phyloP scores from a whole-genome alignment of 2,888 invertebrate species.

The Cephus rjabovi region DNA sequence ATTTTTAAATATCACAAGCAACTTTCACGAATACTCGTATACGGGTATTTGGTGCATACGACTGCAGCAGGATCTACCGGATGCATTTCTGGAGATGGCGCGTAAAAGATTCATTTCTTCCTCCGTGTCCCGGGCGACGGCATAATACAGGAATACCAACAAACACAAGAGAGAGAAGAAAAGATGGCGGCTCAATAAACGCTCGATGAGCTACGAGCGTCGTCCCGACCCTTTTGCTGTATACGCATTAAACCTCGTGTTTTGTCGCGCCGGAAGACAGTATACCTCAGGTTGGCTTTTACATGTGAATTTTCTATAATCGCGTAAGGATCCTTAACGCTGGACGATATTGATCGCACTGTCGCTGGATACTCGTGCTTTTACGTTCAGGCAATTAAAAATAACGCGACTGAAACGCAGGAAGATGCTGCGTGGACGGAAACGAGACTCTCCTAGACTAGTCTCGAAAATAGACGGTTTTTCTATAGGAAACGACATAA shows the following conservation, averaged over 20 bases:
- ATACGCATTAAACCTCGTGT: background rate
- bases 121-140: constrained; percentile 11
- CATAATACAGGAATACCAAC: background rate
- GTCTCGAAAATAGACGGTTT: constrained; percentile 24
- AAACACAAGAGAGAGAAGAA: background rate
- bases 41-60: background rate
- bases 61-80: constrained; percentile 13
- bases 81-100: constrained; percentile 27
- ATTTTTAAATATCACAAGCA: constrained; percentile 21
- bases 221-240: background rate
- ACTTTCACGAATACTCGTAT: constrained; percentile 3
- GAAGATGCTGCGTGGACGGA: constrained; percentile 10
- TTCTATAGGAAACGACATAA: constrained; percentile 24
- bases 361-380: background rate
- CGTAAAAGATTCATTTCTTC: constrained; percentile 39
- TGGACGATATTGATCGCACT: background rate
- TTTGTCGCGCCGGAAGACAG: background rate
- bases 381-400: constrained; percentile 18
- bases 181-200: constrained; percentile 1
- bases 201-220: constrained; percentile 10
- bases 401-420: constrained; percentile 11
- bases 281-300: background rate
- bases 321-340: background rate
- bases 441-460: constrained; percentile 5
- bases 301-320: background rate